A percentile compares a stretch with the other conserved stretches of the same genome.
Evolutionary conservation across 2,888 invertebrate species (phyloP).

Genomic region (Lymantria dispar): DNA sequence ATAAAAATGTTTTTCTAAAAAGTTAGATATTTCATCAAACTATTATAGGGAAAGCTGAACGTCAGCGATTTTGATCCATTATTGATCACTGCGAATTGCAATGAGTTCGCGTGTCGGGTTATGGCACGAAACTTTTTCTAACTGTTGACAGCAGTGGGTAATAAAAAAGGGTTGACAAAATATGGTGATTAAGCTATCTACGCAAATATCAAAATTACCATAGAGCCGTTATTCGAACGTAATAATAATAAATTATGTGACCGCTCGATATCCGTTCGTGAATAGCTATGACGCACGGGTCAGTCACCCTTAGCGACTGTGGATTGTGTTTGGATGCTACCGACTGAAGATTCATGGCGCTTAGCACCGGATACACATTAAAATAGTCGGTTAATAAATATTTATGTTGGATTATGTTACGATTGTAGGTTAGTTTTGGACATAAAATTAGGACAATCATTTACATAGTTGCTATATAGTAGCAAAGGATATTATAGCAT

Average conservation of each 20-base stretch:
- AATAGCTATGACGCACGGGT: constrained; percentile 33
- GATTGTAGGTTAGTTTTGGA: background rate
- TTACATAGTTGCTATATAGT: no score
- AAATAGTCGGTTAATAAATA: constrained; percentile 24
- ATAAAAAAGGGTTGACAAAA: no score
- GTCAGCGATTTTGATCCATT: no score
- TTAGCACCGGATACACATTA: constrained; percentile 23
- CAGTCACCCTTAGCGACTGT: constrained; percentile 20
- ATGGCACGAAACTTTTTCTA: no score
- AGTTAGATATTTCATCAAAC: no score
- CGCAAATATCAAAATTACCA: constrained; percentile 18
- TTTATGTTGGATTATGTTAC: constrained; percentile 3
- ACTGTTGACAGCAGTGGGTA: no score
- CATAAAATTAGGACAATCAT: no score
- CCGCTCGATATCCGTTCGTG: constrained; percentile 29
- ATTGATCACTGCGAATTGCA: no score
- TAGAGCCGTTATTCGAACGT: constrained; percentile 25
- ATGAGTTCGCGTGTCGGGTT: no score
- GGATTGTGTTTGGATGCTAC: constrained; percentile 5
- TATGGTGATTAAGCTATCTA: background rate
- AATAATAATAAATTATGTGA: constrained; percentile 34
- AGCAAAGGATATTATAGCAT: no score
- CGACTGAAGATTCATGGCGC: constrained; percentile 10
- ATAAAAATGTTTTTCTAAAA: no score
- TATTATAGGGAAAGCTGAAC: no score